These are phyloP conservation scores for Mimas tiliae DNA, from an alignment of 2,888 invertebrate species.

Conservation along the genomic window DNA sequence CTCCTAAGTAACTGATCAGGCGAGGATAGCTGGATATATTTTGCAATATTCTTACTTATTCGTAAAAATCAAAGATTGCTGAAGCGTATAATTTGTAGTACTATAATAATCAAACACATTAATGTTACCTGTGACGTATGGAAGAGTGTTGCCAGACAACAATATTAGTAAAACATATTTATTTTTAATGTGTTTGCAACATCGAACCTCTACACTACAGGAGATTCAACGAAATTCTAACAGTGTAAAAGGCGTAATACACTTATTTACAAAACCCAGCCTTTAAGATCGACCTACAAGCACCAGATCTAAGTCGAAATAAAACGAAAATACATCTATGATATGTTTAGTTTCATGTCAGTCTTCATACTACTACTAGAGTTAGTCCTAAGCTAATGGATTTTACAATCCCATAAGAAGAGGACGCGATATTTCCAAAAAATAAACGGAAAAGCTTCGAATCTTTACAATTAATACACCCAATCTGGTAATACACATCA, in stretches of 20 bases:
- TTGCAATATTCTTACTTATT: no score
- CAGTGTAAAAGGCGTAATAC: slow-evolving; percentile 79
- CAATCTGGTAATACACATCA: slow-evolving; percentile 80
- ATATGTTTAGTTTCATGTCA: slow-evolving; percentile 82
- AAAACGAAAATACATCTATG: slow-evolving; percentile 73
- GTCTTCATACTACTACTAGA: slow-evolving; percentile 83
- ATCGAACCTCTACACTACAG: slow-evolving; percentile 44
- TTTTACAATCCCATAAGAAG: slow-evolving; percentile 81
- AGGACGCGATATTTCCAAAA: slow-evolving; percentile 82
- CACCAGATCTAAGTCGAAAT: slow-evolving; percentile 84
- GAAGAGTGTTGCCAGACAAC: slow-evolving; percentile 7
- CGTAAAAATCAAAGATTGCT: not conserved
- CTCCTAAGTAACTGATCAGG: no score
- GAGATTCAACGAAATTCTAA: slow-evolving; percentile 58
- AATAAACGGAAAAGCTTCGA: slow-evolving; percentile 76
- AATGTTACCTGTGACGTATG: not conserved
- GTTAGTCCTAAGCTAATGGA: slow-evolving; percentile 82
- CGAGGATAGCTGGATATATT: no score
- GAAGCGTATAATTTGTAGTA: no score
- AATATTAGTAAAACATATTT: not conserved
- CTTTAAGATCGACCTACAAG: slow-evolving; percentile 84
- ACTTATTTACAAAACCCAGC: slow-evolving; percentile 84
- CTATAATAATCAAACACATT: no score
- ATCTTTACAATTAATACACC: slow-evolving; percentile 60
- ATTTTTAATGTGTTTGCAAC: slow-evolving; percentile 44